Evolutionary conservation across 2,888 invertebrate species (phyloP), one percentile per base, ranked within the genome.

Genomic region (Branchinecta sandiegonensis): DNA sequence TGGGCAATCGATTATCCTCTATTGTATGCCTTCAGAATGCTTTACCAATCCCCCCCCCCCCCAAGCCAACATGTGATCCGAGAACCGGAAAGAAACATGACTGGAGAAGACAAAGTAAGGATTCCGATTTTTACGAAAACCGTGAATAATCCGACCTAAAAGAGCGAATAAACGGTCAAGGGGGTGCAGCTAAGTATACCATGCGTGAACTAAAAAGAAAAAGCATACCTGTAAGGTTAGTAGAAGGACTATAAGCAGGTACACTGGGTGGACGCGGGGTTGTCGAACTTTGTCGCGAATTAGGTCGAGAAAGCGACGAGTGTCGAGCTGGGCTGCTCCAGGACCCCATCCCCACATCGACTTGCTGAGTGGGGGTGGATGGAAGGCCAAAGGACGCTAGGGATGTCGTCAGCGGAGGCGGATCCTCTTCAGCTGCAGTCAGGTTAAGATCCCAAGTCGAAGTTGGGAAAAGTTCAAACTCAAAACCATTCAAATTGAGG

Each of bases 221-320:
- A 56, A 56, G n/a, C 56, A 56, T 56, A 56, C 56, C 56, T 56
- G 56, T 56, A 8, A 56, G 56, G 17, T 65, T 68, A 46, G 68
- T 66, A 77, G 78, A 76, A 68, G 77, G 76, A 66, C 78, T 77
- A 73, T 79, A 79, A 71, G 79, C 74, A 14, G 81, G 79, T 71
- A 80, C 80, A 74, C 81, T 80, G 47, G 84, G 83, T 66, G 81
- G 79, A 68, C 81, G 79, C 67, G 85, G 84, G 68, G 85, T 82
- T 46, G 85, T 84, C 72, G 83, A 83, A 63, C 85, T 85, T 72
- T 85, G 82, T 71, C 86, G 79, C 65, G 86, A 86, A 73, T 84
- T 85, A 46, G 86, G 84, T 71, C 85, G 75, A 13, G 71, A 71
- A 56, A 65, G 50, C n/a, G 68, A 68, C 67, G 68, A 56, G 17